Percentiles rank a stretch among this genome's conserved stretches.
phyloP scores from a whole-genome alignment of 2,113 vertebrate species.

The Martes martes region DNA sequence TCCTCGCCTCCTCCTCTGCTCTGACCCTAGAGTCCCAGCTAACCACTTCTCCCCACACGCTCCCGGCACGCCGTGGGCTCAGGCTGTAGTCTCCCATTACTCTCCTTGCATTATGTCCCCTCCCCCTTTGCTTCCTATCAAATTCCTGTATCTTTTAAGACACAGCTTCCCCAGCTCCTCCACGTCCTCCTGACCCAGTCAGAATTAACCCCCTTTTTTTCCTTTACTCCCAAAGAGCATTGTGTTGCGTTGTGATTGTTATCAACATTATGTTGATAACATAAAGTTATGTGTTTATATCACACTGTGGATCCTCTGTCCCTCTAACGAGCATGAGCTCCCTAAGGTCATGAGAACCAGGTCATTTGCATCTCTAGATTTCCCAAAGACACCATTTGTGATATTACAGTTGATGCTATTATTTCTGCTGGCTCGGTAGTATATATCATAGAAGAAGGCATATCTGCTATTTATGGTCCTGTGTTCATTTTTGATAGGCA shows the following conservation, averaged over 20 bases:
- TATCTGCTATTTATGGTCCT: not conserved
- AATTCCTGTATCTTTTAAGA: not conserved
- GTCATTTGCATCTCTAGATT: not conserved
- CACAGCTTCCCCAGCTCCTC: not conserved
- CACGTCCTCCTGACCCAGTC: not conserved
- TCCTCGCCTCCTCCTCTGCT: not conserved
- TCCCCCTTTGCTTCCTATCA: no score
- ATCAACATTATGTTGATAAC: not conserved
- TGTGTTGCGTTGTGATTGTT: not conserved
- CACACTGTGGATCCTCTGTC: not conserved
- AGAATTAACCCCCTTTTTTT: not conserved
- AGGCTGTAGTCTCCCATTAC: rapidly evolving
- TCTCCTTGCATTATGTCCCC: not conserved
- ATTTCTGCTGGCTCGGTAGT: not conserved
- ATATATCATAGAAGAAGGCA: not conserved
- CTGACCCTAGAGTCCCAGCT: not conserved
- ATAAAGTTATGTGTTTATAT: not conserved
- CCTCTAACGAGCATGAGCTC: not conserved
- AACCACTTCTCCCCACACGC: not conserved
- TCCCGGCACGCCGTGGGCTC: not conserved
- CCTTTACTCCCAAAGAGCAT: no score
- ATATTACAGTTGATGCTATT: rapidly evolving
- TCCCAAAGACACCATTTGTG: not conserved
- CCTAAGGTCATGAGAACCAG: not conserved
- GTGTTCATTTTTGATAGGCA: not conserved